Conservation (phyloP, 2,888 invertebrate genomes). For the Parnassius apollo region DNA sequence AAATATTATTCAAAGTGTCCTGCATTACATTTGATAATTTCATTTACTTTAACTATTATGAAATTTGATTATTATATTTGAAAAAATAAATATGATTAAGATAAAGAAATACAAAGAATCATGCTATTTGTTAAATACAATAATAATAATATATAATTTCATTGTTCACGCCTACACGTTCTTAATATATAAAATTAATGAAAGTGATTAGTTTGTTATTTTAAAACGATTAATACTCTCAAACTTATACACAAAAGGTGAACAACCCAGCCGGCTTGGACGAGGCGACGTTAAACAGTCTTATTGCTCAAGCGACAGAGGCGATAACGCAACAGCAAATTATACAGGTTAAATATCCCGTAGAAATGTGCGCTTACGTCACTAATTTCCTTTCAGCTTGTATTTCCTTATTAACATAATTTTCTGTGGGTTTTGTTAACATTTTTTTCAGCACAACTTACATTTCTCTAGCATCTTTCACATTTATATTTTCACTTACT, state of each 20-base stretch:
- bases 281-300: constrained; percentile 76
- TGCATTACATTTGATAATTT: no score
- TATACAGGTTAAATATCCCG: constrained; percentile 65
- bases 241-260: constrained; percentile 56
- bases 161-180: no score
- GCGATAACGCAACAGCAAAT: constrained; percentile 79
- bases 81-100: no score
- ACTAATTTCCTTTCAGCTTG: constrained; percentile 25
- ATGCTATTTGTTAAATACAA: no score
- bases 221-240: neutral
- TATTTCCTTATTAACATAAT: constrained; percentile 5
- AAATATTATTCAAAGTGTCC: no score
- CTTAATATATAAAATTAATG: no score
- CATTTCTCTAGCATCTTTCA: constrained; percentile 7
- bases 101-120: no score
- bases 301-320: constrained; percentile 78
- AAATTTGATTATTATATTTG: no score
- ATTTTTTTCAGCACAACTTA: neutral
- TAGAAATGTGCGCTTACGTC: constrained; percentile 32
- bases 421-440: constrained; percentile 21
- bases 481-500: neutral
- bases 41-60: no score
- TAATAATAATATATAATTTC: no score
- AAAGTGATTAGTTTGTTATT: neutral
- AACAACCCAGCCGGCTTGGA: constrained; percentile 77